Conservation (phyloP, 1,140 invertebrate genomes). For the Drosophila orena region DNA sequence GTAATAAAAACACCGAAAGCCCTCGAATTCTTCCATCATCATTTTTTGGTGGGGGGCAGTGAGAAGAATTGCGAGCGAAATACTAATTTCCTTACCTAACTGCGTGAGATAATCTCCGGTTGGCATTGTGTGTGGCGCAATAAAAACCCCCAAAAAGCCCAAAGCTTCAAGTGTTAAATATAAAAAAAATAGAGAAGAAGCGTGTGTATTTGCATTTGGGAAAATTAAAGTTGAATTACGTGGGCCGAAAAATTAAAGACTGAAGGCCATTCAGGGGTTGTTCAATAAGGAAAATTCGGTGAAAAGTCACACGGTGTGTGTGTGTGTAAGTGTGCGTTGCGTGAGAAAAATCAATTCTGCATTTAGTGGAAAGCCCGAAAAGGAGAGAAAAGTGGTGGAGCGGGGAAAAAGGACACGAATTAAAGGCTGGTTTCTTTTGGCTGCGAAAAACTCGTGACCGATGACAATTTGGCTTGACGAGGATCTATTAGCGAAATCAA, state of each 20-base stretch:
- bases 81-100: constrained; percentile 25
- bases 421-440: constrained; percentile 15
- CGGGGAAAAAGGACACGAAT: constrained; percentile 26
- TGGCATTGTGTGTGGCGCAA: constrained; percentile 25
- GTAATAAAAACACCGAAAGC: constrained; percentile 20
- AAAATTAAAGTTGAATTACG: constrained; percentile 66
- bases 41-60: constrained; percentile 18
- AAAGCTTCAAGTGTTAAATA: constrained; percentile 37
- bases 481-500: constrained; percentile 60
- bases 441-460: constrained; percentile 38
- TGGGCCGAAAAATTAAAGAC: constrained; percentile 28
- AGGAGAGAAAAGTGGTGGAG: constrained; percentile 10
- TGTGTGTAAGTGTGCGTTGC: constrained; percentile 58
- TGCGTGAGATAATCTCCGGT: constrained; percentile 36
- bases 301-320: constrained; percentile 52
- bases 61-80: constrained; percentile 24
- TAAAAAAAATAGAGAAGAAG: constrained; percentile 41
- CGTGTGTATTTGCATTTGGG: constrained; percentile 50
- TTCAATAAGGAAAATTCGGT: constrained; percentile 50
- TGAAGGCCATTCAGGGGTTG: constrained; percentile 69
- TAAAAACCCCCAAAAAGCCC: constrained; percentile 19
- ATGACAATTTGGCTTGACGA: constrained; percentile 66
- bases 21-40: constrained; percentile 19
- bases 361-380: constrained; percentile 37
- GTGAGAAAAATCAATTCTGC: constrained; percentile 83